Base-by-base conservation (phyloP, 2,888 invertebrate species). In the Cantharis lateralis region DNA sequence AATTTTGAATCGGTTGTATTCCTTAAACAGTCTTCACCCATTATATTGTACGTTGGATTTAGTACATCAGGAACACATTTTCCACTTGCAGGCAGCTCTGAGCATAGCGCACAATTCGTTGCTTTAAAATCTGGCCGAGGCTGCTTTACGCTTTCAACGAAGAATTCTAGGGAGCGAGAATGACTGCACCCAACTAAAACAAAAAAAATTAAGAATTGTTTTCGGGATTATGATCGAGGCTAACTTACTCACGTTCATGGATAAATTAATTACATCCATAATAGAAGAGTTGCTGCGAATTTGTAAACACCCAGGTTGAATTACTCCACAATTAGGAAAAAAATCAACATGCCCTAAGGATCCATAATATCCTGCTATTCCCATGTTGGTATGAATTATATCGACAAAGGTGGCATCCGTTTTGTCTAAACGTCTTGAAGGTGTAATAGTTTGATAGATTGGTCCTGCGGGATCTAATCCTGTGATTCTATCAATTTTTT, bases 261-360 rank as follows among this genome's bases (percentile, higher is more conserved):
- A 3, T n/a, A 48, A n/a, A 7, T 9, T 3, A 48, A n/a, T 48
- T 48, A 48, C 48, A 48, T 48, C 48, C n/a, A 1, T n/a, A 48
- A 48, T 48, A 7, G 48, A 48, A 48, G n/a, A 7, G 13, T 48
- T n/a, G 1, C n/a, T n/a, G n/a, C n/a, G 7, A n/a, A 48, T 48
- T 48, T 48, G 48, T n/a, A 48, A 24, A 80, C 92, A 92, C 0
- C 91, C 92, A 0, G 91, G 91, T 82, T 92, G 92, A 2, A 83
- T 82, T 81, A 88, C 85, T 4, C 92, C 92, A 1, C 92, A 92
- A 81, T 92, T 92, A 5, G 91, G 90, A 85, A 91, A 92, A 84
- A 91, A 91, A 84, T 92, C 92, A 0, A 91, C 88, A 81, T 92
- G 88, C 18, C 90, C 90, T 81, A 88, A 82, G 2, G 88, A 86